These are phyloP conservation scores for Oscheius onirici DNA, from an alignment of 2,888 invertebrate genomes.

Conservation along the genomic window DNA sequence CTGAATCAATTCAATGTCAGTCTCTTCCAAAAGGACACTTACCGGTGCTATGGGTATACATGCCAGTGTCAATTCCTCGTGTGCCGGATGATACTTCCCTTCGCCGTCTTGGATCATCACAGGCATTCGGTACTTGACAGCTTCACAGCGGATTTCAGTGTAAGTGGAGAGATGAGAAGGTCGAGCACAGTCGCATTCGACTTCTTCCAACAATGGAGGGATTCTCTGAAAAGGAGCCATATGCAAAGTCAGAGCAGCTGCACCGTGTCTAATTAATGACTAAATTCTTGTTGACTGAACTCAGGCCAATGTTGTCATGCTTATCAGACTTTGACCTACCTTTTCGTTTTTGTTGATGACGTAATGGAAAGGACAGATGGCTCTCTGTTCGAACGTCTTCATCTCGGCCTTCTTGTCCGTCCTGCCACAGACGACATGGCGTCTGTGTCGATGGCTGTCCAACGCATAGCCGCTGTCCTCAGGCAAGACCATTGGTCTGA, in stretches of 20 bases:
- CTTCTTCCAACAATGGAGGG: slow-evolving; percentile 38
- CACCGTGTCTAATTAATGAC: background rate
- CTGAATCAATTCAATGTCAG: background rate
- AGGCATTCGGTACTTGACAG: slow-evolving; percentile 40
- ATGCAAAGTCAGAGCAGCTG: background rate
- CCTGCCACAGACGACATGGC: slow-evolving; percentile 41
- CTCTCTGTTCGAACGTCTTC: slow-evolving; percentile 35
- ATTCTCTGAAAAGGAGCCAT: slow-evolving; percentile 41
- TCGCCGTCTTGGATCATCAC: slow-evolving; percentile 34
- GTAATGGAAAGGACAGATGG: slow-evolving; percentile 39
- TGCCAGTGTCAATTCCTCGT: slow-evolving; percentile 39
- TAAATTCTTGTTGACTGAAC: background rate
- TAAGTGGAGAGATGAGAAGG: slow-evolving; percentile 46
- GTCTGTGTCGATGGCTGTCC: slow-evolving; percentile 17
- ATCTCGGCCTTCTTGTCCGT: slow-evolving; percentile 15
- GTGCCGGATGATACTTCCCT: slow-evolving; percentile 16
- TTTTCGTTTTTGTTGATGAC: slow-evolving; percentile 35
- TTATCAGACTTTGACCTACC: too few relatives aligned
- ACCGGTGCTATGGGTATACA: slow-evolving; percentile 41
- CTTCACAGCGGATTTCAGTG: slow-evolving; percentile 40
- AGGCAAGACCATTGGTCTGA: slow-evolving; percentile 32
- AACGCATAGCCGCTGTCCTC: slow-evolving; percentile 21
- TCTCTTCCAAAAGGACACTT: slow-evolving; percentile 3
- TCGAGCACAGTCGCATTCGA: slow-evolving; percentile 38
- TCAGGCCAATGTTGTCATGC: background rate